Evolutionary conservation across 2,888 invertebrate species (phyloP).

Genomic region (Idaea biselata): DNA sequence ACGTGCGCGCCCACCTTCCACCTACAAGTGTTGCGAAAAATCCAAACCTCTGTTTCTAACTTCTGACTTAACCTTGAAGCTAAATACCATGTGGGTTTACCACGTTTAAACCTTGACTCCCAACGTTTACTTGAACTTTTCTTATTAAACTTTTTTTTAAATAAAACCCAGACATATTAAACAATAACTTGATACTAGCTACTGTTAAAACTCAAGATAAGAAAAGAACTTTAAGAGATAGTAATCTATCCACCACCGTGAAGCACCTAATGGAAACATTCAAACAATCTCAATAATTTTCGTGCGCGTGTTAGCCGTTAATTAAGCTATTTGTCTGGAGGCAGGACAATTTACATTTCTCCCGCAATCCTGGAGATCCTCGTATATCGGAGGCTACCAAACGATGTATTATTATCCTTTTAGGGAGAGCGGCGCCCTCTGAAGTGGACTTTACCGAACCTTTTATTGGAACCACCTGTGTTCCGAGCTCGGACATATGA

Average conservation of each 20-base stretch:
- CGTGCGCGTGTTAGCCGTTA: constrained; percentile 71
- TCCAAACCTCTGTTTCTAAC: constrained; percentile 64
- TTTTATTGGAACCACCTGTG: constrained; percentile 79
- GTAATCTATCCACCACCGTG: background rate
- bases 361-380: constrained; percentile 62
- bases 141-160: background rate
- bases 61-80: constrained; percentile 71
- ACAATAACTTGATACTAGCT: background rate
- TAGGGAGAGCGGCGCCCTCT: constrained; percentile 76
- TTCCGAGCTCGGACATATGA: constrained; percentile 73
- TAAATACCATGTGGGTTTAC: constrained; percentile 71
- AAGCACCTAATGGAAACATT: constrained; percentile 39
- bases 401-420: constrained; percentile 81
- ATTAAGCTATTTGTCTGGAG: constrained; percentile 80
- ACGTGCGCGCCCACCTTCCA: constrained; percentile 76
- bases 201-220: background rate
- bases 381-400: constrained; percentile 58
- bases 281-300: constrained; percentile 65
- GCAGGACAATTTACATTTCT: constrained; percentile 76
- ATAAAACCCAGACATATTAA: background rate
- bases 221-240: background rate
- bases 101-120: constrained; percentile 67
- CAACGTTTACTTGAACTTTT: constrained; percentile 67
- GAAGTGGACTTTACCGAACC: constrained; percentile 64
- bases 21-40: constrained; percentile 77